Evolutionary conservation across 2,888 invertebrate genomes (phyloP).

Genomic region (Brachynemurus nebulosus): DNA sequence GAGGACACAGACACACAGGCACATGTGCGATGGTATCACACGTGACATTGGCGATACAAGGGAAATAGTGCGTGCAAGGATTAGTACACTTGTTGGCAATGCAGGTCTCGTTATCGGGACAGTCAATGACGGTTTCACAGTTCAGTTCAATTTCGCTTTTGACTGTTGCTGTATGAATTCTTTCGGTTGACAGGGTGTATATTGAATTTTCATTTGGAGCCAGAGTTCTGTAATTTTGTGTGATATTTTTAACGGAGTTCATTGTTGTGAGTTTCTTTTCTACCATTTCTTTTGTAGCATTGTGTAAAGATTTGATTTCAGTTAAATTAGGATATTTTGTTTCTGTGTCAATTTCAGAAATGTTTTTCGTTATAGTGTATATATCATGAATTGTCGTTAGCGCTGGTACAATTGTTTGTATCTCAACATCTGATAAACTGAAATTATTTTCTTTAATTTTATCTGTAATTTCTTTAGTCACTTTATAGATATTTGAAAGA

Average conservation of each 20-base stretch:
- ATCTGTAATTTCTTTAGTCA: background rate
- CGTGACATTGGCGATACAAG: slow-evolving; percentile 30
- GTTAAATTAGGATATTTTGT: too few species aligned
- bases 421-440: background rate
- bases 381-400: slow-evolving; percentile 1
- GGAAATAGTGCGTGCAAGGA: slow-evolving; percentile 36
- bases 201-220: background rate
- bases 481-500: background rate
- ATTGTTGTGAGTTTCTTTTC: too few species aligned
- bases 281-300: too few species aligned
- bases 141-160: background rate
- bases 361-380: slow-evolving; percentile 1
- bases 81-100: slow-evolving; percentile 34
- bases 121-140: slow-evolving; percentile 24
- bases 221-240: background rate
- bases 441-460: background rate
- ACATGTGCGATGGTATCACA: slow-evolving; percentile 39
- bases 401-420: background rate
- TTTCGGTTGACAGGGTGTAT: background rate
- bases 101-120: slow-evolving; percentile 34
- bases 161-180: background rate
- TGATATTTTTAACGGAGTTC: background rate
- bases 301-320: too few species aligned
- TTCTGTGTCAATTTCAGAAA: background rate
- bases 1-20: slow-evolving; percentile 42